Evolutionary conservation across 2,797 vertebrate species (phyloP), one percentile per base, ranked within the genome.

Genomic region (Podarcis siculus): DNA sequence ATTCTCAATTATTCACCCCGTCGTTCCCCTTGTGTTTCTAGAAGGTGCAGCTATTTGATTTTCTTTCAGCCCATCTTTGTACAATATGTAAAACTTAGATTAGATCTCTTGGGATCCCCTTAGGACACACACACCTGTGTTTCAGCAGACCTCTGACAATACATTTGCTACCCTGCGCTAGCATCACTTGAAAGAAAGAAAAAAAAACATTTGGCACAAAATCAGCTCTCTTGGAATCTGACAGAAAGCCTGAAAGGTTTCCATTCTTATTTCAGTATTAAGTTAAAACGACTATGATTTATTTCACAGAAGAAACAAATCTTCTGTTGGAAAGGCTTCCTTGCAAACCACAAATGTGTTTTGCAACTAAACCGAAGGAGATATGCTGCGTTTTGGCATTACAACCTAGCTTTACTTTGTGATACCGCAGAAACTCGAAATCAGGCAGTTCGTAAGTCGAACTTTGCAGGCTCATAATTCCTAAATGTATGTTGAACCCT

Each of bases 41-140:
- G 17, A 82, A 69, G 42, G 5, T 58, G 37, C 9, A 66, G 49
- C 64, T 39, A 61, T 84, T 82, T 88, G 37, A 35, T 76, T 78
- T 35, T 42, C 37, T 80, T 82, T 84, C 61, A 87, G 66, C 71
- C 55, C 73, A 64, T 58, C 78, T 86, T 39, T 58, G 55, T 69
- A 83, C 69, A 86, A 42, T 6, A 88, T 49, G 69, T 35, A 79
- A 37, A 82, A 42, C 72, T 79, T 76, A 85, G 87, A 85, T 77
- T 90, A 75, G 39, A 79, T 87, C 45, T 86, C 45, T 75, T 10
- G 76, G 72, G 78, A 86, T 88, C 61, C 27, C 71, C 58, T 78
- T 45, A 42, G 64, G 71, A 83, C 42, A 91, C 75, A 91, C 39
- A 83, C 85, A 90, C 89, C 87, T 90, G 79, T 87, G 64, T 83